Percentiles rank a stretch among this genome's conserved stretches.
phyloP scores from a whole-genome alignment of 1,140 invertebrate genomes.

The Trichonephila clavata region DNA sequence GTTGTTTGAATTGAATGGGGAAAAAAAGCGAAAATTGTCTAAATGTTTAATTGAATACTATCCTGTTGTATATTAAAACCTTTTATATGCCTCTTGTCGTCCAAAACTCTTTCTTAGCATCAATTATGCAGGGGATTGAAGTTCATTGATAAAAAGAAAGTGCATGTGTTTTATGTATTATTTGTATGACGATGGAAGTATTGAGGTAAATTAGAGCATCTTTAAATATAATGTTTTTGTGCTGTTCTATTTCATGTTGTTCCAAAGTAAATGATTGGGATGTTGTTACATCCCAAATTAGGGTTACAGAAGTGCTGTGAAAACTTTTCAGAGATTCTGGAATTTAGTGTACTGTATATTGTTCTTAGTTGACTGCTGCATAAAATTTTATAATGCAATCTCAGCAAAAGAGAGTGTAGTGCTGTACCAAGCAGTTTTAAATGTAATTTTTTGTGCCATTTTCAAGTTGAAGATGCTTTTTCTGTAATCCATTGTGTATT shows the following conservation, averaged over 20 bases:
- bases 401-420: slow-evolving; percentile 36
- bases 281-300: not conserved
- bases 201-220: not conserved
- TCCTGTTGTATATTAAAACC: slow-evolving; percentile 64
- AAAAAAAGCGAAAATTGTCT: not conserved
- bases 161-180: not conserved
- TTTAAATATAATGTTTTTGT: not conserved
- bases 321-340: not conserved
- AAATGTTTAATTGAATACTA: slow-evolving; percentile 58
- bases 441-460: slow-evolving; percentile 40
- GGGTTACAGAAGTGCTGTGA: not conserved
- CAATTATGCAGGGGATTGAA: not conserved
- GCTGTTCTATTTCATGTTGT: not conserved
- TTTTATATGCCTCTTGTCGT: slow-evolving; percentile 53
- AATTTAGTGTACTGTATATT: slow-evolving; percentile 56
- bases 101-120: slow-evolving; percentile 38
- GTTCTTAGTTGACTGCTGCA: slow-evolving; percentile 31
- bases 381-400: slow-evolving; percentile 30
- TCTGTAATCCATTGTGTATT: slow-evolving; percentile 45
- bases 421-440: slow-evolving; percentile 37
- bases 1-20: slow-evolving; percentile 28
- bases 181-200: not conserved
- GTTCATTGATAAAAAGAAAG: not conserved
- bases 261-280: not conserved
- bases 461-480: slow-evolving; percentile 41